Evolutionary conservation across 2,797 vertebrate genomes (phyloP).

Genomic region (Helicolenus hilgendorfi): DNA sequence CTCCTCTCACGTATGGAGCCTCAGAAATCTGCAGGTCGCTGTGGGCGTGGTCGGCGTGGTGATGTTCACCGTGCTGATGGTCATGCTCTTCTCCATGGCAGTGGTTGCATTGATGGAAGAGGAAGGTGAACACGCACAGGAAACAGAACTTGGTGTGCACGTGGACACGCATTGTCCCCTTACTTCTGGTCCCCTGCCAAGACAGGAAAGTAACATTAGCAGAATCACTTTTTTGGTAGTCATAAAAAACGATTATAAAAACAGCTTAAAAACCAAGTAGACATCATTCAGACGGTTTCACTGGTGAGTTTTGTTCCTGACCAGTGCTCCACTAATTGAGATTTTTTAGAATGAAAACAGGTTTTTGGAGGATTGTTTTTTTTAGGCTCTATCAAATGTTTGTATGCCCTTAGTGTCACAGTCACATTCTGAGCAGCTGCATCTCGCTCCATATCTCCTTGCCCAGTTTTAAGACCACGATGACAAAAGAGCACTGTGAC

Average conservation of each 20-base stretch:
- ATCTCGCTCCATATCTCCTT: not conserved
- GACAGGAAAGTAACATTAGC: not conserved
- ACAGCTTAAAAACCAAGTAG: not conserved
- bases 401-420: not conserved
- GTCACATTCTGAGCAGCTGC: not conserved
- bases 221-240: not conserved
- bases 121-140: constrained; percentile 97
- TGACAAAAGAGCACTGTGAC: not conserved
- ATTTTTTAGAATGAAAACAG: not conserved
- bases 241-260: not conserved
- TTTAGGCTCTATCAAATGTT: not conserved
- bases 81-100: constrained; percentile 91
- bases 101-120: constrained; percentile 96
- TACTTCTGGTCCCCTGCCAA: constrained; percentile 88
- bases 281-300: not conserved
- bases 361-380: not conserved
- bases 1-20: constrained; percentile 84
- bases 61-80: constrained; percentile 81
- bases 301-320: not conserved
- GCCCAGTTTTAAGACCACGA: not conserved
- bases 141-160: constrained; percentile 97
- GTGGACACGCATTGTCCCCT: constrained; percentile 95
- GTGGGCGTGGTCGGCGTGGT: constrained; percentile 79
- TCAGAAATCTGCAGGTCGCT: constrained; percentile 93
- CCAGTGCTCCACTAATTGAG: not conserved